Base-by-base conservation (phyloP, 2,113 vertebrate genomes). In the Petroica traversi region DNA sequence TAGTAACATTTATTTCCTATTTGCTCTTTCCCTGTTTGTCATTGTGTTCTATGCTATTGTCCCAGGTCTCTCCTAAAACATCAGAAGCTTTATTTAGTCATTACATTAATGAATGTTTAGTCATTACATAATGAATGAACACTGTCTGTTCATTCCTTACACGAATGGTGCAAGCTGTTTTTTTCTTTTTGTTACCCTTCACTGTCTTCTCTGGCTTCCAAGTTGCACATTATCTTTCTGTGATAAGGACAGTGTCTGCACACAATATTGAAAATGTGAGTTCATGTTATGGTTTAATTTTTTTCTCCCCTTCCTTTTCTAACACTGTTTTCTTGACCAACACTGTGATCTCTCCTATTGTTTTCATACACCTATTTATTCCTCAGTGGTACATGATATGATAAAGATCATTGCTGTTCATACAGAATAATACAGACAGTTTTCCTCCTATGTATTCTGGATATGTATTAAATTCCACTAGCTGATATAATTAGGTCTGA, bases 101-200 rank as follows among this genome's bases (percentile, higher is more conserved):
- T 57, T n/a, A 51, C 19, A 4, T 33, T 3, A 88, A 85, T 8
- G 51, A 29, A 55, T 43, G 2, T 61, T 92, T 67, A 23, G n/a
- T n/a, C n/a, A n/a, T n/a, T n/a, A n/a, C n/a, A n/a, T n/a, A n/a
- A n/a, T n/a, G n/a, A n/a, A n/a, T n/a, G n/a, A n/a, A n/a, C 22
- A 11, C 3, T 72, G 2, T 15, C 12, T 26, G 4, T 36, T 26
- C 14, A 19, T 62, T 81, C 19, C 46, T 77, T 48, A 54, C 17
- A 17, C 0, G 0, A 25, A 19, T 18, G 17, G 14, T 43, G 4
- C 23, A 59, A 31, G 2, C 7, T n/a, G 7, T 58, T 91, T 36
- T 15, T 5, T 63, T 19, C 31, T 31, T 48, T 67, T 41, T 69
- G 16, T 52, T 69, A 28, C 9, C 14, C 12, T 54, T 52, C 19